Evolutionary conservation across 2,797 vertebrate genomes (phyloP), one percentile per base, ranked within the genome.

Genomic region (Naso thynnoides): DNA sequence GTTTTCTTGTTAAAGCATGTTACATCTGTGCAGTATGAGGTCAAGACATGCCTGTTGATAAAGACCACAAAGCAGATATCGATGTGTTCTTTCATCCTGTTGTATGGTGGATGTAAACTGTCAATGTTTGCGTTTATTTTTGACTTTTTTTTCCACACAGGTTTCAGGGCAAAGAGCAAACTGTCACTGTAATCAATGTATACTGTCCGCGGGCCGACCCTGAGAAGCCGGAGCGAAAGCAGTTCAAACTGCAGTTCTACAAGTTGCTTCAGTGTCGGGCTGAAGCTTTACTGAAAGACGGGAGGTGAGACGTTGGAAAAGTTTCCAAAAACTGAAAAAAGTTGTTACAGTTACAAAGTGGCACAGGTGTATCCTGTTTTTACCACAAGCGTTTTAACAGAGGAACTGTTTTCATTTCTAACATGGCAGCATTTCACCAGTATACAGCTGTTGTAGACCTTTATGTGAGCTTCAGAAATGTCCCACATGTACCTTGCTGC

Each of bases 191-290:
- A 15, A 94, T 98, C 68, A 98, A 98, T 5, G 96, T 98, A 2
- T 98, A 98, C 79, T 98, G 96, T 76, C 97, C 97, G 0, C 94
- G 96, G 1, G 97, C 94, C 1, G 96, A 97, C 85, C 96, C 96
- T n/a, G 96, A 95, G 44, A 97, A 96, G 64, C 95, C 96, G 0
- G 96, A 97, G 59, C 88, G 96, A 6, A 94, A 95, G 67, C 85
- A 72, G 39, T 98, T 96, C 89, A 97, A 98, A 75, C 89, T 96
- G 58, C 95, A 93, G 49, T 97, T 98, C 88, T 98, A 96, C 89
- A 93, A 73, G 53, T 78, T 98, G 83, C 94, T 98, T 42, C 95
- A 96, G 87, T 68, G 79, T 57, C 92, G 96, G 39, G 96, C 96
- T 33, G 95, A 97, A 85, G 93, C 95, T 11, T 65, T 98, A 31